Base-by-base conservation (phyloP, 2,797 vertebrate species). In the Platyrinchus mystaceus region DNA sequence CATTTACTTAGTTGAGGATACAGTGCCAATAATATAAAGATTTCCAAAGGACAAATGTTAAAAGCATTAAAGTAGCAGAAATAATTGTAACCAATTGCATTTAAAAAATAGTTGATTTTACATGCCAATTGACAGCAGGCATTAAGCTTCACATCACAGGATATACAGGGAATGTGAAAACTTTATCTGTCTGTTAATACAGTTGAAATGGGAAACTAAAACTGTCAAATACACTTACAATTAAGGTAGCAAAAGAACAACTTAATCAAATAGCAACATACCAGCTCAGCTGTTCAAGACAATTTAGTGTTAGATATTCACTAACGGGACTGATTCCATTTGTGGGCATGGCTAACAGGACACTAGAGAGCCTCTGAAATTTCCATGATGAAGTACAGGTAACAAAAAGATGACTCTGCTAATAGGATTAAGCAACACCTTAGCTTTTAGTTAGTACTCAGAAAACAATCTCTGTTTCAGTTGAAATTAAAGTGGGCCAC, bases 141-240 rank as follows among this genome's bases (percentile, higher is more conserved):
- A 86, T 95, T 78, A 71, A 79, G 7, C 34, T 89, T 91, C 41
- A 87, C 24, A 24, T 53, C 62, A 49, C 4, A 4, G 34, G 52
- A 81, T 69, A 76, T 30, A 28, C 4, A 39, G 34, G 60, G 23
- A 90, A 89, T 80, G 80, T 44, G 50, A 2, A 49, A 91, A 94
- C 37, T 69, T 85, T 34, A 22, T 62, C 56, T 78, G 10, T 76
- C 66, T 79, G 37, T 66, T 94, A 73, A 56, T 28, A 58, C 27
- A 52, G 39, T 60, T 74, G 71, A 95, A 89, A 63, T 62, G 49
- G 75, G 83, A 93, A 94, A 90, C 82, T 85, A 79, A 93, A 96
- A 84, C 32, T 87, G 77, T 91, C 75, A 66, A 80, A 91, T 62
- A 86, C 87, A 70, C 67, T 96, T 94, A 90, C 30, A 96, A 68